Percentiles rank a stretch among this genome's conserved stretches.
phyloP scores from a whole-genome alignment of 2,797 vertebrate genomes.

The Odontamblyopus lacepedii region DNA sequence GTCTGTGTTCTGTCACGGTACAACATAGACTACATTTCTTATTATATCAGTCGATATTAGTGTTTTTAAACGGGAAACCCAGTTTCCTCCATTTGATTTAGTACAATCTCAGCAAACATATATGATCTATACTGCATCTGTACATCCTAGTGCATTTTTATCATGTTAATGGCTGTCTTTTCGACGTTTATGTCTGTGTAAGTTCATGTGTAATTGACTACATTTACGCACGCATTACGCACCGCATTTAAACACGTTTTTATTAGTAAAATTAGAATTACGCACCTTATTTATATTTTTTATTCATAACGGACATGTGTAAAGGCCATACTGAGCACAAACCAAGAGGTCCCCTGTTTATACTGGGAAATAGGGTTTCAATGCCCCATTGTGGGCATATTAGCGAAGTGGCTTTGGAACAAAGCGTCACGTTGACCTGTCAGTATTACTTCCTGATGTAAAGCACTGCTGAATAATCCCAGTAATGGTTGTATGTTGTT shows the following conservation, averaged over 20 bases:
- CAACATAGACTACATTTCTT: neutral
- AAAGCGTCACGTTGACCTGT: neutral
- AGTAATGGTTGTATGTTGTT: neutral
- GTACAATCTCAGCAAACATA: too few relatives aligned
- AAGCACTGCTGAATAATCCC: neutral
- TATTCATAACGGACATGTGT: neutral
- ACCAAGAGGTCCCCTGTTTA: slow-evolving; percentile 41
- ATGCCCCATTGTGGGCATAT: slow-evolving; percentile 33
- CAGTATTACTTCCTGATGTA: neutral
- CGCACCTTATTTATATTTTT: too few relatives aligned
- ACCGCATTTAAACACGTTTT: neutral
- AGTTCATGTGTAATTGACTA: neutral
- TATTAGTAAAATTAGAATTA: too few relatives aligned
- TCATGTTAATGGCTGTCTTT: neutral
- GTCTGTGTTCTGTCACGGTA: neutral
- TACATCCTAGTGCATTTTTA: neutral
- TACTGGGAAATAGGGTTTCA: slow-evolving; percentile 47
- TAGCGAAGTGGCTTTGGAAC: slow-evolving; percentile 22
- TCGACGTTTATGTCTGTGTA: neutral
- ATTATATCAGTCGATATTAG: neutral
- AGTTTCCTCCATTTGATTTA: neutral
- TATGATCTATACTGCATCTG: neutral
- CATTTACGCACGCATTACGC: slow-evolving; percentile 52
- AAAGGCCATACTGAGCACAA: slow-evolving; percentile 34
- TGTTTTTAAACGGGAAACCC: neutral